phyloP scores from a whole-genome alignment of 2,797 vertebrate genomes.

The Intellagama lesueurii region DNA sequence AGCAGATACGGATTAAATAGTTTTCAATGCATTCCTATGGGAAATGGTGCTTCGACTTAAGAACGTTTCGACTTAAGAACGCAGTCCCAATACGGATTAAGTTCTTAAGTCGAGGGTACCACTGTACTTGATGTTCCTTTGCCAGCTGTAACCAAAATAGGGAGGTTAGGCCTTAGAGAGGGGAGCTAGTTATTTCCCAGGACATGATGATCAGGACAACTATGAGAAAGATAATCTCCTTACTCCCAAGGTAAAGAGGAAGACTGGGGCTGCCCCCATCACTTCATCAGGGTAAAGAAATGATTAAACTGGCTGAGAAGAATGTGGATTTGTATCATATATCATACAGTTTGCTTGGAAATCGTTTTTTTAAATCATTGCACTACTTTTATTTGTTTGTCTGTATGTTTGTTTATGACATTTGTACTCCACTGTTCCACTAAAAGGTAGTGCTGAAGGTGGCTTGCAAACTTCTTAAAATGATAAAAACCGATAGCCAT shows the following conservation, averaged over 20 bases:
- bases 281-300: not conserved
- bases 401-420: too few relatives aligned
- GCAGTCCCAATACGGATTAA: too few relatives aligned
- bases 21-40: too few relatives aligned
- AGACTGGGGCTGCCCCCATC: not conserved
- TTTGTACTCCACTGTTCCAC: too few relatives aligned
- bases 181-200: not conserved
- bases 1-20: too few relatives aligned
- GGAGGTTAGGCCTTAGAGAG: not conserved
- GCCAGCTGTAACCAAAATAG: not conserved
- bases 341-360: not conserved
- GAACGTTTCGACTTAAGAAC: too few relatives aligned
- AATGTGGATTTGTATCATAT: not conserved
- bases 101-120: too few relatives aligned
- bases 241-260: not conserved
- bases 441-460: too few relatives aligned
- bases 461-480: too few relatives aligned
- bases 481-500: too few relatives aligned
- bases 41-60: too few relatives aligned
- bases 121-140: not conserved
- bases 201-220: not conserved
- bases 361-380: not conserved
- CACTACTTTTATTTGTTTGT: not conserved
- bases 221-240: not conserved
- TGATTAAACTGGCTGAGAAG: not conserved